phyloP scores from a whole-genome alignment of 2,888 invertebrate species.

The Onthophagus sagittarius region DNA sequence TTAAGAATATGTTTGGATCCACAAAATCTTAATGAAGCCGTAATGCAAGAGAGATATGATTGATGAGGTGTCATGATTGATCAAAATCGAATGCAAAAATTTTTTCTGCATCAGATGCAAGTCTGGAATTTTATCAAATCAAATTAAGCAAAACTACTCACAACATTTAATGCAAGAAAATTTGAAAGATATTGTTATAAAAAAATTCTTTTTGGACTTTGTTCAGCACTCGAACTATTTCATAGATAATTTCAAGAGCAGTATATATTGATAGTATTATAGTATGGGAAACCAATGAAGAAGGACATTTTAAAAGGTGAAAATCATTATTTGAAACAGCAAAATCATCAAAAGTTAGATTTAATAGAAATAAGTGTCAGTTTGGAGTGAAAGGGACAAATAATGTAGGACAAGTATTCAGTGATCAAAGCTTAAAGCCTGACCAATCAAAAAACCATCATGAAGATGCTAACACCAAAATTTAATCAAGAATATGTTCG shows the following conservation, averaged over 20 bases:
- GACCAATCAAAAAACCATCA: too few species aligned
- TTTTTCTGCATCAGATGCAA: not conserved
- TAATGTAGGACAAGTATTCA: not conserved
- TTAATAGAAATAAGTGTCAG: constrained; percentile 7
- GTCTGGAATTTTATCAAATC: too few species aligned
- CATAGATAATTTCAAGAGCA: too few species aligned
- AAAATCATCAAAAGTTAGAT: not conserved
- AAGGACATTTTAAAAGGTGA: not conserved
- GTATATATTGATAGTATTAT: constrained; percentile 8
- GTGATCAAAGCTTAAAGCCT: not conserved
- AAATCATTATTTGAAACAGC: not conserved
- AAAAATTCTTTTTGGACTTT: not conserved
- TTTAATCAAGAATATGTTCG: too few species aligned
- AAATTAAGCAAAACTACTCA: too few species aligned
- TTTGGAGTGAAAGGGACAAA: not conserved
- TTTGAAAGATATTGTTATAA: not conserved
- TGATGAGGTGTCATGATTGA: constrained; percentile 27
- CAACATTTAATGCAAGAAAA: too few species aligned
- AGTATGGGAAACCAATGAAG: constrained; percentile 4
- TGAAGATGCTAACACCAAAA: too few species aligned
- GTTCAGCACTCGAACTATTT: not conserved
- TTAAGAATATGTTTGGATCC: constrained; percentile 30
- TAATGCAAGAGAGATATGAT: constrained; percentile 27
- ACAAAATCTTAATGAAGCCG: not conserved
- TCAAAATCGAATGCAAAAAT: constrained; percentile 28